Evolutionary conservation across 2,113 vertebrate species (phyloP).

Genomic region (Varanus salvator): DNA sequence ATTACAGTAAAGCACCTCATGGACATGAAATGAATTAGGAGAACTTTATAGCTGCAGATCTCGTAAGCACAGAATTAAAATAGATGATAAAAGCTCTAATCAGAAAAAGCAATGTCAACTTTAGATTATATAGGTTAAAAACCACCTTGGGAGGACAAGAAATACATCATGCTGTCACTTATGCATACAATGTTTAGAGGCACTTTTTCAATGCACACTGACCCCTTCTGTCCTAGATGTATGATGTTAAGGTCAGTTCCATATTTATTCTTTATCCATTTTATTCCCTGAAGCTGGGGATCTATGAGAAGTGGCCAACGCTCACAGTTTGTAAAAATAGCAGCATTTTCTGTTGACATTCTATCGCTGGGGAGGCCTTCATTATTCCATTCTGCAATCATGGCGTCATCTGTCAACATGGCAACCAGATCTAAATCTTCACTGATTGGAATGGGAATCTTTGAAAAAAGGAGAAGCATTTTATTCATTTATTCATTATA

Average conservation of each 20-base stretch:
- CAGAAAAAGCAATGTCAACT: background rate
- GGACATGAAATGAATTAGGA: slow-evolving; percentile 5
- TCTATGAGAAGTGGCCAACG: slow-evolving; percentile 88
- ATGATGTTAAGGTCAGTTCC: slow-evolving; percentile 82
- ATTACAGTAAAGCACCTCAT: slow-evolving; percentile 8
- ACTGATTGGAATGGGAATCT: slow-evolving; percentile 83
- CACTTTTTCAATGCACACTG: slow-evolving; percentile 39
- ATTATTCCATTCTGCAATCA: slow-evolving; percentile 83
- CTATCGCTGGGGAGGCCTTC: slow-evolving; percentile 84
- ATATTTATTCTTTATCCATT: slow-evolving; percentile 86
- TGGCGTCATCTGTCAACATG: slow-evolving; percentile 84
- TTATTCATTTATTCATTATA: background rate
- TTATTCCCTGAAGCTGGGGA: slow-evolving; percentile 87
- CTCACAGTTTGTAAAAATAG: slow-evolving; percentile 84
- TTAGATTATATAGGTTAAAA: background rate
- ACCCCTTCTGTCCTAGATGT: slow-evolving; percentile 81
- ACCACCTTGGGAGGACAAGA: background rate
- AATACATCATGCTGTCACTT: slow-evolving; percentile 4
- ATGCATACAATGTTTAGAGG: background rate
- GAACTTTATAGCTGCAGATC: background rate
- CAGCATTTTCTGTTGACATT: slow-evolving; percentile 87
- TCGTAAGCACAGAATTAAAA: background rate
- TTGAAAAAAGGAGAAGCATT: slow-evolving; percentile 55
- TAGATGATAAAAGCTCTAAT: background rate
- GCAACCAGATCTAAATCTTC: slow-evolving; percentile 80